Percentiles rank a stretch among this genome's conserved stretches.
Conservation (phyloP, 2,113 vertebrate species). For the Eretmochelys imbricata region DNA sequence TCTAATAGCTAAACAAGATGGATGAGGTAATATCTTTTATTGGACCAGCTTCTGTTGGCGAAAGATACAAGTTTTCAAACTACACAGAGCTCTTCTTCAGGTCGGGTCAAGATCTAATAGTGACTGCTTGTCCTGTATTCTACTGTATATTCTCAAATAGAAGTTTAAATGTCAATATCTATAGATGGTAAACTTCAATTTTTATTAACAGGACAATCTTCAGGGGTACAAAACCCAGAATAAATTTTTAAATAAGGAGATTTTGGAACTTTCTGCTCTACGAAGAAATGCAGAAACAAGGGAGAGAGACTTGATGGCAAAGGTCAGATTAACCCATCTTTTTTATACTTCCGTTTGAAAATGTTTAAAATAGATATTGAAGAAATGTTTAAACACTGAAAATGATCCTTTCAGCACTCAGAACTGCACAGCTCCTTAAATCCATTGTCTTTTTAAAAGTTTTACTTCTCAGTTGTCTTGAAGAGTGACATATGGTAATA, state of each 20-base stretch:
- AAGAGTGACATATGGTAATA: not conserved
- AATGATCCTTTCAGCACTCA: not conserved
- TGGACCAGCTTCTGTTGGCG: not conserved
- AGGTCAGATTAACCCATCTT: constrained; percentile 80
- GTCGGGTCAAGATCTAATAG: not conserved
- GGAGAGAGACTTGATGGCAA: constrained; percentile 89
- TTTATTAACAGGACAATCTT: constrained; percentile 88
- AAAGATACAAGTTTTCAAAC: not conserved
- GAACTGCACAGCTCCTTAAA: not conserved
- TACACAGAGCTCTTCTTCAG: not conserved
- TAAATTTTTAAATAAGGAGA: constrained; percentile 98
- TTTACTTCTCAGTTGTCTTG: not conserved
- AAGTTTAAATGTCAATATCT: not conserved
- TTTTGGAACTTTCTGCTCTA: constrained; percentile 93
- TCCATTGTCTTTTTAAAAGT: not conserved
- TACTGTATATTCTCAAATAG: not conserved
- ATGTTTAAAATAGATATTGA: not conserved
- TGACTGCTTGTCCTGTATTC: not conserved
- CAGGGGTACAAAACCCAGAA: constrained; percentile 97
- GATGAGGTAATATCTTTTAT: not conserved
- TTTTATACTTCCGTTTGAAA: not conserved
- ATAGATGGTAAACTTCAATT: not conserved
- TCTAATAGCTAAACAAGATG: not conserved
- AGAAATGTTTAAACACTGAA: not conserved
- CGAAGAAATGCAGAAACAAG: constrained; percentile 91